These are phyloP conservation scores for Cirrhinus molitorella DNA, from an alignment of 2,797 vertebrate genomes.

Conservation along the genomic window DNA sequence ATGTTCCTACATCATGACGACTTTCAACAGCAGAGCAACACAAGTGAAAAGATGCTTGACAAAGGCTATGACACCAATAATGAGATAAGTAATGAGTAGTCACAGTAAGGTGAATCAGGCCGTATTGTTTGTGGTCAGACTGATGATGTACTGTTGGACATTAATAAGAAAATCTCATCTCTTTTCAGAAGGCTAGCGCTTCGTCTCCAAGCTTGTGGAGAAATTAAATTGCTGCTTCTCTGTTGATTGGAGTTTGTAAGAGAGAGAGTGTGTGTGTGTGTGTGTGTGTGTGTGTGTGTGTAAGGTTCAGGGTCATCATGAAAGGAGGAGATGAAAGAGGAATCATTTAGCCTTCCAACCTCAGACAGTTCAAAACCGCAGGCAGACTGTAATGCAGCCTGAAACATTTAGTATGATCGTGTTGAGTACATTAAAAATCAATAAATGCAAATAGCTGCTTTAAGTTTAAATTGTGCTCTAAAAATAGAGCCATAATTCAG, in stretches of 20 bases:
- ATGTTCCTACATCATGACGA: background rate
- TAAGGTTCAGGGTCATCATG: conserved; percentile 23
- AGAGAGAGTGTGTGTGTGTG: background rate
- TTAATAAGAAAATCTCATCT: conserved; percentile 43
- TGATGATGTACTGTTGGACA: conserved; percentile 18
- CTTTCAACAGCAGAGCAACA: background rate
- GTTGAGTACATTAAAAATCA: background rate
- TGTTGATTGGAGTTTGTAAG: conserved; percentile 27
- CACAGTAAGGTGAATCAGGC: conserved; percentile 26
- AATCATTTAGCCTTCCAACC: conserved; percentile 29
- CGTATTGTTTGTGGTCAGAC: conserved; percentile 42
- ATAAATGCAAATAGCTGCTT: conserved; percentile 14
- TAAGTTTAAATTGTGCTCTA: background rate
- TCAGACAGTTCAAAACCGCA: conserved; percentile 10
- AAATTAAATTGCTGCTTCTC: conserved; percentile 10
- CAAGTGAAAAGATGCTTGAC: conserved; percentile 24
- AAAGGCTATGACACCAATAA: conserved; percentile 39
- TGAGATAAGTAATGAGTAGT: conserved; percentile 39
- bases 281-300: background rate
- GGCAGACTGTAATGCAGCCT: conserved; percentile 23
- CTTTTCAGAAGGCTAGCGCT: conserved; percentile 14
- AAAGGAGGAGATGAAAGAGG: conserved; percentile 28
- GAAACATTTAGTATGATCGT: conserved; percentile 17
- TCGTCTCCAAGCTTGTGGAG: conserved; percentile 15
- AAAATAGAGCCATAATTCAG: background rate